These are phyloP conservation scores for Thripadectes ignobilis DNA, from an alignment of 2,797 vertebrate species.

Conservation along the genomic window DNA sequence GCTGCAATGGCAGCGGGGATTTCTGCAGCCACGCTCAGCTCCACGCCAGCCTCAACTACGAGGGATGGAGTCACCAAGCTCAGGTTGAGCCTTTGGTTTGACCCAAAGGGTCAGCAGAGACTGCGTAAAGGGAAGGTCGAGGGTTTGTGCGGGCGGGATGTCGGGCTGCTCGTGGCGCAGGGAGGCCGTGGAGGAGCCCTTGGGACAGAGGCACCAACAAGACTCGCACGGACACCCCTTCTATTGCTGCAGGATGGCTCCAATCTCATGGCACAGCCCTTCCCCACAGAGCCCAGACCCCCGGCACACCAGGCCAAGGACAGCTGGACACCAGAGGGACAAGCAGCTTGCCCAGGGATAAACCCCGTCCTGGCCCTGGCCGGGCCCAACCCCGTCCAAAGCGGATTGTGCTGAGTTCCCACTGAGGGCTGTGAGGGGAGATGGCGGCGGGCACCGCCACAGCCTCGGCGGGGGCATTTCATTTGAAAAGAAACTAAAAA, in stretches of 20 bases:
- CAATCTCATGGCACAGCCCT: background rate
- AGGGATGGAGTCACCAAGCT: background rate
- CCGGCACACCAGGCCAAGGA: background rate
- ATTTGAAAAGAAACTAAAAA: background rate
- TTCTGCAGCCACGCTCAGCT: background rate
- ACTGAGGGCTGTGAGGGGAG: background rate
- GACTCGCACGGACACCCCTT: fast-evolving
- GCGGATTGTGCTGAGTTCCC: fast-evolving
- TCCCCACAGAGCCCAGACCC: background rate
- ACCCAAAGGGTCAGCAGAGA: fast-evolving
- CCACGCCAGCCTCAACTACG: background rate
- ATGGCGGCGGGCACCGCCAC: background rate
- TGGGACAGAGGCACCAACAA: background rate
- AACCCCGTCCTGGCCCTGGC: background rate
- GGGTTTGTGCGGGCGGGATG: background rate
- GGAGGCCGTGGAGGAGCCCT: background rate
- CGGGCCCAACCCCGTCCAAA: background rate
- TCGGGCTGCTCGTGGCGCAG: fast-evolving
- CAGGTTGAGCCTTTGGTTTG: background rate
- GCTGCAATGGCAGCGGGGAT: background rate
- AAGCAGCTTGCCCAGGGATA: background rate
- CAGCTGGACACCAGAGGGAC: background rate
- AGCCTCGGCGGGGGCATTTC: too few species aligned
- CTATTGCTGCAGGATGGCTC: fast-evolving
- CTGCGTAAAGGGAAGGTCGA: background rate